These are phyloP conservation scores for Datnioides undecimradiatus DNA, from an alignment of 2,113 vertebrate species.

Conservation along the genomic window DNA sequence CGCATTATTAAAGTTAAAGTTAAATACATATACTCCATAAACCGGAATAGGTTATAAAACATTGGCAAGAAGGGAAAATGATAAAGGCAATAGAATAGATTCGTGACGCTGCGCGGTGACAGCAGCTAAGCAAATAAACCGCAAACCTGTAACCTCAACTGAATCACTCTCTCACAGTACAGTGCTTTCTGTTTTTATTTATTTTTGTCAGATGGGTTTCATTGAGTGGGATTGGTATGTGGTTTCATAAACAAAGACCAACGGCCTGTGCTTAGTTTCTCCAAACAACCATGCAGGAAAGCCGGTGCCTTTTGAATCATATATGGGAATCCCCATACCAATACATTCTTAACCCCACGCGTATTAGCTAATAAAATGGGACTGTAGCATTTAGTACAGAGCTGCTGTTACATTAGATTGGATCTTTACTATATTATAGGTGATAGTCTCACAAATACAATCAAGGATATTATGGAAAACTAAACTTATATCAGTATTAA, in stretches of 20 bases:
- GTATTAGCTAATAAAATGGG: no score
- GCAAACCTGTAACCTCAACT: neutral
- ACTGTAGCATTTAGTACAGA: neutral
- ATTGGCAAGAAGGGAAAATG: no score
- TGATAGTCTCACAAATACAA: neutral
- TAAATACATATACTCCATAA: neutral
- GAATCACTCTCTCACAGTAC: neutral
- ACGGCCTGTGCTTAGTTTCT: neutral
- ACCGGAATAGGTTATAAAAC: neutral
- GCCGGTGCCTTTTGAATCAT: no score
- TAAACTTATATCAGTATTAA: neutral
- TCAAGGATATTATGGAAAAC: neutral
- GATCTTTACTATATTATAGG: neutral
- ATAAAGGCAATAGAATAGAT: no score
- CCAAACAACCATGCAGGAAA: neutral
- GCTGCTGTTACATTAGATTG: neutral
- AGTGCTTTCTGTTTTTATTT: neutral
- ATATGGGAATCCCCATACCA: neutral
- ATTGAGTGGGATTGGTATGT: neutral
- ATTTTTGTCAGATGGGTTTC: no score
- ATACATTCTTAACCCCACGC: no score
- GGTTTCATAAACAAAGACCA: neutral
- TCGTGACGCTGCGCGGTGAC: neutral
- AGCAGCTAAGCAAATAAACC: neutral
- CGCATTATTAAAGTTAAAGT: neutral